phyloP scores from a whole-genome alignment of 1,140 invertebrate species.

The Caenorhabditis remanei region DNA sequence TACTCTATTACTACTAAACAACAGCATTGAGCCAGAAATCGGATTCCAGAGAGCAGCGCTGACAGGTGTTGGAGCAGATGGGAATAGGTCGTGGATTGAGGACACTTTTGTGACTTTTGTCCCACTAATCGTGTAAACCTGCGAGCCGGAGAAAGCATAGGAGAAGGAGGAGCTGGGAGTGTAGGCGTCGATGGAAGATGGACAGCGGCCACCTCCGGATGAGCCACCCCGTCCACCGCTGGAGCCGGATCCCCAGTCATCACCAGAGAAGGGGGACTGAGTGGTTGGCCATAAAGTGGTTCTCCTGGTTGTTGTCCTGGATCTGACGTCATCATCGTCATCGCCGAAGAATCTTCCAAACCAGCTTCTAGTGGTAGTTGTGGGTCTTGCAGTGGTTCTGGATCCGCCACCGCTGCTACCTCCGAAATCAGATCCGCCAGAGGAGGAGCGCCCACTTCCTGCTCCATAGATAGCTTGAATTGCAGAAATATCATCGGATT shows the following conservation, averaged over 20 bases:
- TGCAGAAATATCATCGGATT: slow-evolving; percentile 60
- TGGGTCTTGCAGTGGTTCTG: neutral
- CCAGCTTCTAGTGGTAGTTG: slow-evolving; percentile 57
- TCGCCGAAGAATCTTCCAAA: slow-evolving; percentile 63
- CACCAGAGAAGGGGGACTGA: slow-evolving; percentile 14
- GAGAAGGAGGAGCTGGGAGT: slow-evolving; percentile 57
- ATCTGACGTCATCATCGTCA: slow-evolving; percentile 35
- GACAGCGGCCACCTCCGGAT: slow-evolving; percentile 45
- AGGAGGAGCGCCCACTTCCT: slow-evolving; percentile 28
- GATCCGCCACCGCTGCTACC: slow-evolving; percentile 46
- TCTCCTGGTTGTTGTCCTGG: neutral
- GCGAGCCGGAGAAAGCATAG: slow-evolving; percentile 61
- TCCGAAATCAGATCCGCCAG: slow-evolving; percentile 36
- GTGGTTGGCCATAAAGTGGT: slow-evolving; percentile 22
- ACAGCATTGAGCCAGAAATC: slow-evolving; percentile 58
- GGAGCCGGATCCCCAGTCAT: slow-evolving; percentile 41
- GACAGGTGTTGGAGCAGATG: slow-evolving; percentile 58
- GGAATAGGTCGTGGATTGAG: slow-evolving; percentile 56
- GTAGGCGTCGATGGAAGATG: slow-evolving; percentile 59
- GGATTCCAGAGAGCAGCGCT: slow-evolving; percentile 62
- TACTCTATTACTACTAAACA: slow-evolving; percentile 59
- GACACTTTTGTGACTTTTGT: slow-evolving; percentile 34
- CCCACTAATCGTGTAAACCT: slow-evolving; percentile 60
- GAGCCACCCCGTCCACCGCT: neutral
- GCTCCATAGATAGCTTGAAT: slow-evolving; percentile 68